A percentile compares a stretch with the other conserved stretches of the same genome.
Conservation (phyloP, 1,140 invertebrate species). For the Drosophila varians region DNA sequence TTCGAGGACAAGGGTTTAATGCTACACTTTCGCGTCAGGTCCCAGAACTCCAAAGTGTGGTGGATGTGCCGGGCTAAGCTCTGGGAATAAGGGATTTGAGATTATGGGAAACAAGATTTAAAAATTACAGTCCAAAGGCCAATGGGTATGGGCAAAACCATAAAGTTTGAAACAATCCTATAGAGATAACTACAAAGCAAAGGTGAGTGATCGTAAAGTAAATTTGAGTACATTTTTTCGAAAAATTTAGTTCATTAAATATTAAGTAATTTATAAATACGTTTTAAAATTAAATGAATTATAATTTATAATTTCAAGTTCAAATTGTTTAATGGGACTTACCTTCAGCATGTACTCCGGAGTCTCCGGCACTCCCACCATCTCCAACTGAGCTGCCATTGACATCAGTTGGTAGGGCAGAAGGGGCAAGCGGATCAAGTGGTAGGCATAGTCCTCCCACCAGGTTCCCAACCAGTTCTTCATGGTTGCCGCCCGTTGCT, state of each 20-base stretch:
- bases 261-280: too few species aligned
- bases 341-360: slow-evolving; percentile 70
- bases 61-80: slow-evolving; percentile 69
- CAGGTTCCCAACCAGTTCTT: slow-evolving; percentile 85
- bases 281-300: too few species aligned
- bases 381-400: slow-evolving; percentile 60
- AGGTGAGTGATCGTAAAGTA: too few species aligned
- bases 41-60: slow-evolving; percentile 79
- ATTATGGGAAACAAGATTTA: neutral
- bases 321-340: neutral
- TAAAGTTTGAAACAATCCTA: neutral
- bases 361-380: slow-evolving; percentile 65
- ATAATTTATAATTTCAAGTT: too few species aligned
- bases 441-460: slow-evolving; percentile 92
- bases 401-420: slow-evolving; percentile 85
- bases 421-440: slow-evolving; percentile 86
- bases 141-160: neutral
- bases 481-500: slow-evolving; percentile 84
- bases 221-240: too few species aligned
- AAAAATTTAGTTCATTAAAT: too few species aligned
- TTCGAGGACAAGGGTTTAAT: slow-evolving; percentile 88
- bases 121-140: neutral
- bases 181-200: neutral
- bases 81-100: slow-evolving; percentile 21
- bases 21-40: slow-evolving; percentile 81